A percentile compares a stretch with the other conserved stretches of the same genome.
phyloP scores from a whole-genome alignment of 2,113 vertebrate species.

The Leucoraja erinaceus region DNA sequence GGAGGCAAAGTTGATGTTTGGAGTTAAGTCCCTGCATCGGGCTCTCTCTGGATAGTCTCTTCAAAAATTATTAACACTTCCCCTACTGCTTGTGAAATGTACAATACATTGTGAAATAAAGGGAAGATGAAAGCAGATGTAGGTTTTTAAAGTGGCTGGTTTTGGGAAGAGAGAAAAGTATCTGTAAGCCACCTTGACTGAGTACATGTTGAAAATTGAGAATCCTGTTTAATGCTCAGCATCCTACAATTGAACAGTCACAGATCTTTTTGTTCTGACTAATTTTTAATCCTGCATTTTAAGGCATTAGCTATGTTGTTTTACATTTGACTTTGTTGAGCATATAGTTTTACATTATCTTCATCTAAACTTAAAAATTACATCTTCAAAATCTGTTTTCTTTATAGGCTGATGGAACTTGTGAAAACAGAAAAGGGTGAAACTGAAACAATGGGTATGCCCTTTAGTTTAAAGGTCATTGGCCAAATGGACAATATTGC shows the following conservation, averaged over 20 bases:
- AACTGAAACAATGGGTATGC: conserved; percentile 49
- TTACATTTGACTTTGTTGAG: too few species aligned
- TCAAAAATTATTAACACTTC: background rate
- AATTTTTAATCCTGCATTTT: background rate
- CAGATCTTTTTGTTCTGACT: background rate
- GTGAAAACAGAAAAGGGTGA: conserved; percentile 54
- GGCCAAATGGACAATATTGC: conserved; percentile 61
- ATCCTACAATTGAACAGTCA: background rate
- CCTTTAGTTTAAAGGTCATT: conserved; percentile 47
- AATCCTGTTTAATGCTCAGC: background rate
- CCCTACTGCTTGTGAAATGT: background rate
- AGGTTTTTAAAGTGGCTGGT: background rate
- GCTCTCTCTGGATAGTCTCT: background rate
- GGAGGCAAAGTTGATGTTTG: too few species aligned
- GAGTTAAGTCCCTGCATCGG: background rate
- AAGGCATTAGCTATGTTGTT: too few species aligned
- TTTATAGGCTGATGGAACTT: conserved; percentile 60
- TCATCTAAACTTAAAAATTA: conserved; percentile 39
- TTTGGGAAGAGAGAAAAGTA: background rate
- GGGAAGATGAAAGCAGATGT: background rate
- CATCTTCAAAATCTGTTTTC: background rate
- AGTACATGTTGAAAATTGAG: background rate
- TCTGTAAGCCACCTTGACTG: background rate
- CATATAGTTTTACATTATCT: background rate
- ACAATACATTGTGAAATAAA: background rate